These are phyloP conservation scores for Dinoponera quadriceps DNA, from an alignment of 1,140 invertebrate genomes.

Conservation along the genomic window DNA sequence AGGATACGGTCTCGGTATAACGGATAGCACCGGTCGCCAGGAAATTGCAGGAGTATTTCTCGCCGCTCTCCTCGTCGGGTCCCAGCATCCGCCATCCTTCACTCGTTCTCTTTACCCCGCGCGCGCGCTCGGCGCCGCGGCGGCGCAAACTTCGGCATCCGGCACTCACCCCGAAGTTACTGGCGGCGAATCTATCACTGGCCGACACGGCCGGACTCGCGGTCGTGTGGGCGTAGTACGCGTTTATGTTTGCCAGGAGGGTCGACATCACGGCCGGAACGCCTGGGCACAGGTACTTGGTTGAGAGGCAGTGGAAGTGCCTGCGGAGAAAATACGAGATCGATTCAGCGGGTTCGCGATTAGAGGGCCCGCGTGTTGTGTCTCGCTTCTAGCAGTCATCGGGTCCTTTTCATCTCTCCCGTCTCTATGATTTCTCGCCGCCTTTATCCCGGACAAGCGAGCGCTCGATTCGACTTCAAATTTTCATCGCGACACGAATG, in stretches of 20 bases:
- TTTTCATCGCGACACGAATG: not conserved
- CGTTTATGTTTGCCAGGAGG: conserved; percentile 99
- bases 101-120: not conserved
- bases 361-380: too few relatives aligned
- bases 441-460: too few relatives aligned
- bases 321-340: conserved; percentile 86
- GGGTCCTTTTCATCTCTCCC: too few relatives aligned
- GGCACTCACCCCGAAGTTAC: conserved; percentile 97
- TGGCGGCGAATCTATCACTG: conserved; percentile 99
- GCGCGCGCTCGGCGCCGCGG: not conserved
- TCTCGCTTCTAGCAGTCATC: too few relatives aligned
- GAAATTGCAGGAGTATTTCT: conserved; percentile 79
- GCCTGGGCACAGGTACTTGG: conserved; percentile 99
- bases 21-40: conserved; percentile 71
- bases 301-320: conserved; percentile 99
- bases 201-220: conserved; percentile 99
- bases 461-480: too few relatives aligned
- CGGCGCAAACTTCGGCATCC: conserved; percentile 26
- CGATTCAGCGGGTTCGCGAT: not conserved
- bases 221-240: conserved; percentile 99
- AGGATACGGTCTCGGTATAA: conserved; percentile 70
- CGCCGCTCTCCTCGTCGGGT: conserved; percentile 36
- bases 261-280: conserved; percentile 99
- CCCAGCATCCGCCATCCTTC: conserved; percentile 12
- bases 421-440: too few relatives aligned